Base-by-base conservation (phyloP, 2,797 vertebrate genomes). In the Sebastolobus alascanus region DNA sequence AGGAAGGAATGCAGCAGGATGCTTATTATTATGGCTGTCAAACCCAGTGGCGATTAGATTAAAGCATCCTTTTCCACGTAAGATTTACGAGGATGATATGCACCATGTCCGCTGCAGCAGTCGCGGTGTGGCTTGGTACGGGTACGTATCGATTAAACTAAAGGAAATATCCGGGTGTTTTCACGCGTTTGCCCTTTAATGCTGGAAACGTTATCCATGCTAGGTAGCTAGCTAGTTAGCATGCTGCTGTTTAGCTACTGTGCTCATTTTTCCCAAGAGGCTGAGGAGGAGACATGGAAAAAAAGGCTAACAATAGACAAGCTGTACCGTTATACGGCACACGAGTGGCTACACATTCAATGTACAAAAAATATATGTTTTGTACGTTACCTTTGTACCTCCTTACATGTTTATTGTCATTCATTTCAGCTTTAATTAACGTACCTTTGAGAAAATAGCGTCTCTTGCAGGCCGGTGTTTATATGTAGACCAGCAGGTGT, bases 21-120 rank as follows among this genome's bases (percentile, higher is more conserved):
- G 95, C 94, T 93, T 33, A 43, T 83, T 90, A 80, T 83, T 69
- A 94, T 93, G 92, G 92, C 92, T 93, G 94, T 93, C 91, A 92
- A 78, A 87, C 73, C 79, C 81, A 67, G 77, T 73, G 87, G 88
- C 75, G 73, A 83, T 65, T 82, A 84, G 77, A 56, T 22, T 22
- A 74, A 79, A 78, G 89, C 75, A 29, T n/a, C 64, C 46, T 4
- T 80, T 87, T 90, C 75, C 77, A 90, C 92, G 90, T 86, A 25
- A 89, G 73, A 82, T 74, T 84, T n/a, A 76, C 81, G 59, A 43
- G 72, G 69, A 88, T 64, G 74, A 71, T 11, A 6, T 37, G 37
- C 87, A 89, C 86, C 87, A 95, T 96, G 96, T 91, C 91, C 77
- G 75, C 91, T 5, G 84, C 89, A 52, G 90, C 86, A 52, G 80